These are phyloP conservation scores for Drosophila ezoana DNA, from an alignment of 2,888 invertebrate genomes.

Conservation along the genomic window DNA sequence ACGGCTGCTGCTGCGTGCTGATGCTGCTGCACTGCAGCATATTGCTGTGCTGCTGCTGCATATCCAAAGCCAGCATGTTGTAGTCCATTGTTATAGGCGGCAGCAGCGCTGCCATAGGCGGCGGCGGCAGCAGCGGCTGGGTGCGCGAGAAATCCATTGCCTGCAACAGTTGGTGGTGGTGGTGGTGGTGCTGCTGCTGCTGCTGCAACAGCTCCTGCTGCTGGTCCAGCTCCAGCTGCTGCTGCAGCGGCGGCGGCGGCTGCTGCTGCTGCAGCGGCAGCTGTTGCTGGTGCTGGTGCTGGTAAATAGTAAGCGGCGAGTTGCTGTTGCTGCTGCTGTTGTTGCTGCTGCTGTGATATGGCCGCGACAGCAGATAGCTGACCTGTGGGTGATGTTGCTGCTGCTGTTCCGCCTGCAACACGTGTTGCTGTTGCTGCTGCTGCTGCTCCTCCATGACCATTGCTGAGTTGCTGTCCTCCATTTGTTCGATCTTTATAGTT, in stretches of 20 bases:
- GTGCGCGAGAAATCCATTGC: slow-evolving; percentile 82
- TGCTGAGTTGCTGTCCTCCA: slow-evolving; percentile 80
- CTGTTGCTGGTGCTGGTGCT: slow-evolving; percentile 50
- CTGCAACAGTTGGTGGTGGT: slow-evolving; percentile 69
- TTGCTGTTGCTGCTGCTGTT: slow-evolving; percentile 53
- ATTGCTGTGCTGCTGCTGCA: slow-evolving; percentile 81
- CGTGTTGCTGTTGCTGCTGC: slow-evolving; percentile 43
- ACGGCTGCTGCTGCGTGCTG: slow-evolving; percentile 73
- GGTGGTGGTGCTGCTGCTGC: slow-evolving; percentile 71
- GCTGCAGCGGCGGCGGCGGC: slow-evolving; percentile 48
- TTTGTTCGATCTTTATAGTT: slow-evolving; percentile 80
- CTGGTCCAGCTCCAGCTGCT: slow-evolving; percentile 22
- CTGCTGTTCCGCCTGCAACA: neutral
- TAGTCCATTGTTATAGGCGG: slow-evolving; percentile 81
- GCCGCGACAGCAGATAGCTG: slow-evolving; percentile 61
- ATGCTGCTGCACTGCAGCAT: slow-evolving; percentile 73
- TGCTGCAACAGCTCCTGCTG: slow-evolving; percentile 64
- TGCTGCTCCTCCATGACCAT: slow-evolving; percentile 85
- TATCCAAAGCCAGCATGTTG: slow-evolving; percentile 85
- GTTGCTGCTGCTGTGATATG: slow-evolving; percentile 62
- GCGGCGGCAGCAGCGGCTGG: slow-evolving; percentile 78
- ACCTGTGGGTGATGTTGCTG: slow-evolving; percentile 64
- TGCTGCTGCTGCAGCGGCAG: slow-evolving; percentile 31
- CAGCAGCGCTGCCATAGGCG: slow-evolving; percentile 79
- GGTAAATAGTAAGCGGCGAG: slow-evolving; percentile 62